Conservation (phyloP, 2,888 invertebrate species). For the Linhomoeus sp. region DNA sequence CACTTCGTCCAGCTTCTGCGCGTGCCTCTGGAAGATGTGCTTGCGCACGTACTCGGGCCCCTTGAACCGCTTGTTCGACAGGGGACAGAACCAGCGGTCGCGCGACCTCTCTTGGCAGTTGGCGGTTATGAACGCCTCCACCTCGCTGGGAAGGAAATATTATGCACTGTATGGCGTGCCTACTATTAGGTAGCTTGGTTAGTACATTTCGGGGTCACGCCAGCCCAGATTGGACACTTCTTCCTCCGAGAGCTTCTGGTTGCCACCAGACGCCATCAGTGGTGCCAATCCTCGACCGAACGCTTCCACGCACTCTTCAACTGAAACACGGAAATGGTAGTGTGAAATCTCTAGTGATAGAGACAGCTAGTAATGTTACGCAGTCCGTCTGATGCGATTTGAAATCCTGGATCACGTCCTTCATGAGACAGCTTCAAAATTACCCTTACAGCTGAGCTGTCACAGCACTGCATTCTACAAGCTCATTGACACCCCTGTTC, state of each 20-base stretch:
- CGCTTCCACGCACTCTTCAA: conserved; percentile 35
- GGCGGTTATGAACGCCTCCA: conserved; percentile 84
- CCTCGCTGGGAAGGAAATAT: conserved; percentile 41
- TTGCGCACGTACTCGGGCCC: conserved; percentile 94
- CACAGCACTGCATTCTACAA: too few species aligned
- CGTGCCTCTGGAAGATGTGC: conserved; percentile 92
- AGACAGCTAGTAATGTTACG: too few species aligned
- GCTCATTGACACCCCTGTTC: too few species aligned
- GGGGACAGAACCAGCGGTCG: conserved; percentile 94
- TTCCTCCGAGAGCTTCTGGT: conserved; percentile 45
- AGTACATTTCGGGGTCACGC: conserved; percentile 46
- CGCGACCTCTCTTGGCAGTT: conserved; percentile 91
- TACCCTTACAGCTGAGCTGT: too few species aligned
- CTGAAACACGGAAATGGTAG: conserved; percentile 20
- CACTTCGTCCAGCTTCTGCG: conserved; percentile 86
- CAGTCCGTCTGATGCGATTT: too few species aligned
- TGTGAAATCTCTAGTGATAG: too few species aligned
- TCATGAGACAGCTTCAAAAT: too few species aligned
- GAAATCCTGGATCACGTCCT: too few species aligned
- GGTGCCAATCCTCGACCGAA: conserved; percentile 80
- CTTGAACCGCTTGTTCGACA: conserved; percentile 96
- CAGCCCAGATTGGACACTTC: conserved; percentile 63
- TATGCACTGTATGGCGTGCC: too few species aligned
- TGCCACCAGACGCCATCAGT: conserved; percentile 62
- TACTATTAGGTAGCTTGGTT: too few species aligned